phyloP scores from a whole-genome alignment of 1,140 invertebrate species.

The Ericerus pela region DNA sequence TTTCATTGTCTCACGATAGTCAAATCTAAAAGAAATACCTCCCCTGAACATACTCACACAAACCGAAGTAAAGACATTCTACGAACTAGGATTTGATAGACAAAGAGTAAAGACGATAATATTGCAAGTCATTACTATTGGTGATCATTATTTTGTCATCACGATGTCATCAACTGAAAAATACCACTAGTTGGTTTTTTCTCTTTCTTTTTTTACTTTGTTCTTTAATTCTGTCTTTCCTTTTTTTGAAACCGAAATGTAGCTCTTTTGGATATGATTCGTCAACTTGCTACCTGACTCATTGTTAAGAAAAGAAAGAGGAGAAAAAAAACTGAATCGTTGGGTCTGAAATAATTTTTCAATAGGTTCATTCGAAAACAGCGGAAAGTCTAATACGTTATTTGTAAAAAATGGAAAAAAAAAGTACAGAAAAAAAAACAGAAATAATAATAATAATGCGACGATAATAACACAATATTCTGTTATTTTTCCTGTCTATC shows the following conservation, averaged over 20 bases:
- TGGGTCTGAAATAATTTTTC: conserved; percentile 5
- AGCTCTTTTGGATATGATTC: background rate
- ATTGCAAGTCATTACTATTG: conserved; percentile 10
- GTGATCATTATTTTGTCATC: conserved; percentile 12
- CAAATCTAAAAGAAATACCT: too few relatives aligned
- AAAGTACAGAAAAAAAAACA: too few relatives aligned
- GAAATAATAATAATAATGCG: conserved; percentile 8
- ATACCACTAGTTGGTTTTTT: background rate
- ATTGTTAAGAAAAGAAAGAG: too few relatives aligned
- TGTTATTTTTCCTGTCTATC: conserved; percentile 5
- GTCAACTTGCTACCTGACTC: conserved; percentile 3
- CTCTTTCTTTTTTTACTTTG: background rate
- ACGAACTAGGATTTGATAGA: conserved; percentile 7
- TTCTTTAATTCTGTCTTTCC: background rate
- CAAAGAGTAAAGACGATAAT: conserved; percentile 9
- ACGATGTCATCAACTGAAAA: conserved; percentile 7
- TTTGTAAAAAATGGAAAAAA: too few relatives aligned
- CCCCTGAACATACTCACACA: too few relatives aligned
- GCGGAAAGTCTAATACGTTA: conserved; percentile 10
- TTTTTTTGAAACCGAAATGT: background rate
- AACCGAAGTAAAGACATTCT: too few relatives aligned
- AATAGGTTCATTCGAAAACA: conserved; percentile 12
- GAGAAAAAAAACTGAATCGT: too few relatives aligned
- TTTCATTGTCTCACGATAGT: too few relatives aligned
- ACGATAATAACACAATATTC: conserved; percentile 10